Conservation (phyloP, 2,113 vertebrate species). For the Embiotoca jacksoni region DNA sequence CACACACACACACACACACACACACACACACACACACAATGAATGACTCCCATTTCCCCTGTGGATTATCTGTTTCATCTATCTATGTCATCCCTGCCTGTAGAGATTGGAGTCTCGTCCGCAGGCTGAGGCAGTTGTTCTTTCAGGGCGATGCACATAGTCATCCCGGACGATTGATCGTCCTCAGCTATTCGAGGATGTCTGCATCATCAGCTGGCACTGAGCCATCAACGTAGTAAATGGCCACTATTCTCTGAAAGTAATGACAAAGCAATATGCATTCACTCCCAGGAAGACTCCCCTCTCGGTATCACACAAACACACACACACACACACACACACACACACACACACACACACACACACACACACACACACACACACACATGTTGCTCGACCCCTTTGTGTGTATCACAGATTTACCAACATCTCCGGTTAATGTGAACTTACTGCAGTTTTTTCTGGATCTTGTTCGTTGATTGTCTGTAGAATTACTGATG, state of each 20-base stretch:
- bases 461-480: neutral
- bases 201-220: slow-evolving; percentile 54
- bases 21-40: slow-evolving; percentile 2
- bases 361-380: no score
- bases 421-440: neutral
- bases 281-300: neutral
- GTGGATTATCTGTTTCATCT: slow-evolving; percentile 37
- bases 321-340: neutral
- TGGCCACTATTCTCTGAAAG: slow-evolving; percentile 30
- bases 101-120: neutral
- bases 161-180: slow-evolving; percentile 34
- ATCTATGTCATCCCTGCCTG: slow-evolving; percentile 27
- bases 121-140: slow-evolving; percentile 19
- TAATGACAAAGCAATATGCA: slow-evolving; percentile 49
- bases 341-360: neutral
- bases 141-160: neutral
- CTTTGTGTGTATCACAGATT: neutral
- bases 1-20: neutral
- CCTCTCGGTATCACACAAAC: neutral
- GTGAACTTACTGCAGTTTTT: neutral
- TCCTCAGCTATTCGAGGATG: slow-evolving; percentile 40
- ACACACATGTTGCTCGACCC: neutral
- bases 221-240: slow-evolving; percentile 25
- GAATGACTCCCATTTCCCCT: neutral
- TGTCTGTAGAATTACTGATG: neutral